These are phyloP conservation scores for Gambusia affinis DNA, from an alignment of 2,113 vertebrate species.

Conservation along the genomic window DNA sequence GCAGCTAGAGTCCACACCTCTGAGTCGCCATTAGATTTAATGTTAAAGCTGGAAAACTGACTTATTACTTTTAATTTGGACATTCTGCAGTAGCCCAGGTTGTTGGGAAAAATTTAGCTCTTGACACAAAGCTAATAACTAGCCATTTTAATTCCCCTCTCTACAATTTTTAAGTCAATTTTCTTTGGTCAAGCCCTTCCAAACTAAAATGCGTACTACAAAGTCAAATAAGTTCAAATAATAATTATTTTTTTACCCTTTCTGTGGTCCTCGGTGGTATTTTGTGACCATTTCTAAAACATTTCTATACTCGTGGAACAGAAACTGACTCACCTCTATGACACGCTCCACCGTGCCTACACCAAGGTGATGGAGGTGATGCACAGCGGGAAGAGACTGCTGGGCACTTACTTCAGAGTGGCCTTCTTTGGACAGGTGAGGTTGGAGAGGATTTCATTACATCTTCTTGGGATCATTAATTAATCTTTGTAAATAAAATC, in stretches of 20 bases:
- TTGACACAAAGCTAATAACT: no score
- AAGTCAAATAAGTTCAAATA: no score
- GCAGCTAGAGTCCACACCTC: no score
- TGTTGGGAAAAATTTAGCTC: not conserved
- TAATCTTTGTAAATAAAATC: conserved; percentile 31
- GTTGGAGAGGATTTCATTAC: not conserved
- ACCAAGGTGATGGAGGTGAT: conserved; percentile 99
- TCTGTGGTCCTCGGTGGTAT: not conserved
- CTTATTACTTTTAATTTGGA: not conserved
- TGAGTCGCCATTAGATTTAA: no score
- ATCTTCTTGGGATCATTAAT: conserved; percentile 1
- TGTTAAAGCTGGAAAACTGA: not conserved
- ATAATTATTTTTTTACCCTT: not conserved
- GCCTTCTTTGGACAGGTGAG: conserved; percentile 98
- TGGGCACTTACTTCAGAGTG: conserved; percentile 97
- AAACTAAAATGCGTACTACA: no score
- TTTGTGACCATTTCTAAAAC: not conserved
- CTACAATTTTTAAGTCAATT: no score
- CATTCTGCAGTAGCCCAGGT: not conserved
- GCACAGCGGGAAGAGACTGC: conserved; percentile 91
- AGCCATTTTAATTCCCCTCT: no score
- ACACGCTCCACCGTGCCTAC: conserved; percentile 94
- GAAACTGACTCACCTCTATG: conserved; percentile 96
- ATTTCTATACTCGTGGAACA: conserved; percentile 59
- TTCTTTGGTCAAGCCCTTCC: no score